Evolutionary conservation across 2,113 vertebrate species (phyloP).

Genomic region (Tonatia bakeri): DNA sequence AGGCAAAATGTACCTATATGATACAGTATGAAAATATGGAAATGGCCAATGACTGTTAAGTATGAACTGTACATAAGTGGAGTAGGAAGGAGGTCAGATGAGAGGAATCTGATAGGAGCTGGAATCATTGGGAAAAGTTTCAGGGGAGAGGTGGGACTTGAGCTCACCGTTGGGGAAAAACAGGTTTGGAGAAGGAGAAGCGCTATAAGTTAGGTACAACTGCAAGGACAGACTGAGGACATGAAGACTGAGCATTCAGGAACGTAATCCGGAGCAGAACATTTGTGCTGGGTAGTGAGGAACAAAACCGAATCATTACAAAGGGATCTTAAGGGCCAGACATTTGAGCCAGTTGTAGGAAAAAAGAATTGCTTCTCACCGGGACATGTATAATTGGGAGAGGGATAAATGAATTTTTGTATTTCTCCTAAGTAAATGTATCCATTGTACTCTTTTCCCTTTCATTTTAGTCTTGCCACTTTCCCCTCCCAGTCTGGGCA

Average conservation of each 20-base stretch:
- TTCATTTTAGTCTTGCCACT: constrained; percentile 76
- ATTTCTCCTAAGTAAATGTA: background rate
- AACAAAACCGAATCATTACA: background rate
- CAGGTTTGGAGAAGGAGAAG: background rate
- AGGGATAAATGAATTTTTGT: background rate
- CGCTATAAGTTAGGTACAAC: background rate
- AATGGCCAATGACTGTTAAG: background rate
- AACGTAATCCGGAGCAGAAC: background rate
- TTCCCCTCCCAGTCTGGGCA: constrained; percentile 68
- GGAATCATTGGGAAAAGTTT: background rate
- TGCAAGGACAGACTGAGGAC: background rate
- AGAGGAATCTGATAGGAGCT: background rate
- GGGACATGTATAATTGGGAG: too few relatives aligned
- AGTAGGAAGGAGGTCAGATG: background rate
- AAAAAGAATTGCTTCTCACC: too few relatives aligned
- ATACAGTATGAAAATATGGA: background rate
- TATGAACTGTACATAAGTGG: background rate
- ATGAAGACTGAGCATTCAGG: background rate
- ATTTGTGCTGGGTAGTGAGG: background rate
- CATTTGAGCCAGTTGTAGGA: too few relatives aligned
- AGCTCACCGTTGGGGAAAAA: background rate
- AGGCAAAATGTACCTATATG: background rate
- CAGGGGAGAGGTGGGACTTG: background rate
- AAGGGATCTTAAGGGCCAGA: background rate
- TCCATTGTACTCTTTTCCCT: background rate